Conservation (phyloP, 2,797 vertebrate genomes). For the Semotilus atromaculatus region DNA sequence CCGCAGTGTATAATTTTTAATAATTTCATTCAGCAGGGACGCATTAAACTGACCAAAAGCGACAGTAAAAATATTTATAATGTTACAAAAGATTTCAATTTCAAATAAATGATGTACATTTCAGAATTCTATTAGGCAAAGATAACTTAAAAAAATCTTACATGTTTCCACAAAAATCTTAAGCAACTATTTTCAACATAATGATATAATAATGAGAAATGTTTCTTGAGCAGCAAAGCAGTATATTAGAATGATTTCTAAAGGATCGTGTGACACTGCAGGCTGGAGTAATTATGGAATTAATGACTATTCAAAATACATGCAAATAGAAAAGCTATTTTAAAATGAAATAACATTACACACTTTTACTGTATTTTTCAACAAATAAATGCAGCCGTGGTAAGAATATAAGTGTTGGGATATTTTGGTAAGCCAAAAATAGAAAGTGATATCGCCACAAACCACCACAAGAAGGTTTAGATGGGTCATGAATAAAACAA, state of each 20-base stretch:
- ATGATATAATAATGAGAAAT: not conserved
- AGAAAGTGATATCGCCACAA: not conserved
- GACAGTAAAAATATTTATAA: not conserved
- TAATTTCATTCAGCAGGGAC: not conserved
- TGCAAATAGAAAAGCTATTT: not conserved
- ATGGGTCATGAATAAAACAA: constrained; percentile 21
- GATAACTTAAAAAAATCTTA: no score
- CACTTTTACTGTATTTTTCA: not conserved
- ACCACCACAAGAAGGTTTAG: not conserved
- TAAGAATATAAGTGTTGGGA: not conserved
- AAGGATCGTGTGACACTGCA: not conserved
- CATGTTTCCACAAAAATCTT: not conserved
- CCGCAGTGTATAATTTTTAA: not conserved
- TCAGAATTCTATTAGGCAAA: not conserved
- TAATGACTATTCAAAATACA: not conserved
- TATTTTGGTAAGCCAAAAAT: not conserved
- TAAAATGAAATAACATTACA: not conserved
- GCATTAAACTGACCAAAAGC: not conserved
- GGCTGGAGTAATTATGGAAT: not conserved
- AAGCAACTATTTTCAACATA: not conserved
- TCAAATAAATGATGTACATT: not conserved
- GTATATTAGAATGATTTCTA: not conserved
- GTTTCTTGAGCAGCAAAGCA: not conserved
- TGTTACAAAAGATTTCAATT: not conserved
- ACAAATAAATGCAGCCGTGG: not conserved